Evolutionary conservation across 2,888 invertebrate genomes (phyloP).

Genomic region (Drosophila rellima): DNA sequence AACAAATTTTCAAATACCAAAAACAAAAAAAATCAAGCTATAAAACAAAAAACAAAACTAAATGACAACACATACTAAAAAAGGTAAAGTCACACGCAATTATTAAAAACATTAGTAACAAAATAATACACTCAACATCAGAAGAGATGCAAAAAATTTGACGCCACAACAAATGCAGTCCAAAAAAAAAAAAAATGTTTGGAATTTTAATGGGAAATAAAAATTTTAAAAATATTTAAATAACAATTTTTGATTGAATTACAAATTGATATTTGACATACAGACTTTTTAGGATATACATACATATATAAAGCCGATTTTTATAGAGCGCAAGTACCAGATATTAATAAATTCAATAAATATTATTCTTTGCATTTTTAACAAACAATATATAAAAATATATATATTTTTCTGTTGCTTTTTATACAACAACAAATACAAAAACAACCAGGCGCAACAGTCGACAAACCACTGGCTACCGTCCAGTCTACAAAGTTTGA

Average conservation of each 20-base stretch:
- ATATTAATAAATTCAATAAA: conserved; percentile 44
- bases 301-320: conserved; percentile 62
- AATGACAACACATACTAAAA: conserved; percentile 36
- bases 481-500: conserved; percentile 81
- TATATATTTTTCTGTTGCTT: conserved; percentile 76
- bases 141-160: conserved; percentile 28
- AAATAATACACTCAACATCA: conserved; percentile 14
- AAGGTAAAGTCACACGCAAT: conserved; percentile 44
- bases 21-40: conserved; percentile 30
- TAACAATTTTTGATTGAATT: conserved; percentile 53
- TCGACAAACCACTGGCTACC: conserved; percentile 77
- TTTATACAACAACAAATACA: conserved; percentile 67
- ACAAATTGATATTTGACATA: conserved; percentile 63
- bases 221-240: conserved; percentile 34
- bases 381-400: conserved; percentile 40
- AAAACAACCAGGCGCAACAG: conserved; percentile 60
- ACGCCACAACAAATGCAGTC: conserved; percentile 67
- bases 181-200: conserved; percentile 39
- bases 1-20: conserved; percentile 74
- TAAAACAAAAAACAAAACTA: conserved; percentile 26
- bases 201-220: conserved; percentile 9
- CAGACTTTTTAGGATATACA: conserved; percentile 66
- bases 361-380: conserved; percentile 74
- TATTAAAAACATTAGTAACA: conserved; percentile 6
- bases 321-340: conserved; percentile 49